A percentile compares a stretch with the other conserved stretches of the same genome.
phyloP scores from a whole-genome alignment of 2,113 vertebrate species.

The Chaetodon auriga region DNA sequence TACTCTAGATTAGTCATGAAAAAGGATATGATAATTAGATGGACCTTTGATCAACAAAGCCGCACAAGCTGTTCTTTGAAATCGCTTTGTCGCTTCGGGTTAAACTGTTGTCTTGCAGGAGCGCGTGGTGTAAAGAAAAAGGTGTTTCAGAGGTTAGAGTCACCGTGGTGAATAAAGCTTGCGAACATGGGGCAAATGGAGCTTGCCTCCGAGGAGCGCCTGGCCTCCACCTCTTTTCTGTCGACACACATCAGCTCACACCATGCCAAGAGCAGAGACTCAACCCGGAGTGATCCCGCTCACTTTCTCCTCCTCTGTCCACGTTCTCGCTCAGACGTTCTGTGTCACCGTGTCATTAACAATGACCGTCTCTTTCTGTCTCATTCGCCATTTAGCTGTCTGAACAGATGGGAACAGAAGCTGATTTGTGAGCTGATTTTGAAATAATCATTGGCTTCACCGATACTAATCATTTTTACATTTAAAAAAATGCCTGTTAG shows the following conservation, averaged over 20 bases:
- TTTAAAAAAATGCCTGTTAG: not conserved
- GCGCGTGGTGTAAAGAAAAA: constrained; percentile 27
- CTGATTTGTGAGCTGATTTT: constrained; percentile 1
- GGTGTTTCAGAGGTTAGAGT: constrained; percentile 43
- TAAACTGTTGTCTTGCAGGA: constrained; percentile 47
- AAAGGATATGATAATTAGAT: constrained; percentile 36
- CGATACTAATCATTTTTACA: not conserved
- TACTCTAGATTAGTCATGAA: constrained; percentile 40
- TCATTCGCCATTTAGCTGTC: not conserved
- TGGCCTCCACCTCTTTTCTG: constrained; percentile 55
- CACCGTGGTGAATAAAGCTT: constrained; percentile 46
- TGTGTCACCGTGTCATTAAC: constrained; percentile 20
- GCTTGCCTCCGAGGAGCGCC: constrained; percentile 37
- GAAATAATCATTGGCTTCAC: constrained; percentile 1
- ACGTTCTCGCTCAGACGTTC: constrained; percentile 26
- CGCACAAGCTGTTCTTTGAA: not conserved
- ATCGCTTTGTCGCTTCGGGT: constrained; percentile 44
- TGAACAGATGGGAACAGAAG: not conserved
- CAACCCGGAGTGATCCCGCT: constrained; percentile 45
- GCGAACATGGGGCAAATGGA: constrained; percentile 55
- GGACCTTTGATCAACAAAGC: constrained; percentile 41
- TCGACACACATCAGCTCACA: constrained; percentile 63
- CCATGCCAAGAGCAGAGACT: constrained; percentile 51
- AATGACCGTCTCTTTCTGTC: constrained; percentile 19
- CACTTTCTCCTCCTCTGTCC: constrained; percentile 29